Conservation (phyloP, 2,797 vertebrate genomes). For the Anolis apletophallus region DNA sequence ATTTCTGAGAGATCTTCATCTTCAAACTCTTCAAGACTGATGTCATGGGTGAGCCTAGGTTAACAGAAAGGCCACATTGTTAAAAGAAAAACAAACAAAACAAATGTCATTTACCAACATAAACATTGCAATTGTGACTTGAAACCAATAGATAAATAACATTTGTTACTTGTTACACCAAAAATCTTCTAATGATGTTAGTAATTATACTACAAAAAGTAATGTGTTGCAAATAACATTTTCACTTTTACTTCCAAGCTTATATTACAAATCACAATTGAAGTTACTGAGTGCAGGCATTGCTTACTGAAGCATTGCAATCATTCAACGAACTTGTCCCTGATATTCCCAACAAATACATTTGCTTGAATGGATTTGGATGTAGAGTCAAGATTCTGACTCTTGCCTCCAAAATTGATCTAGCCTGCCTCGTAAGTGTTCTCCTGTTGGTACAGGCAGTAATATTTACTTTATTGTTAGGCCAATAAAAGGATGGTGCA, state of each 20-base stretch:
- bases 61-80: constrained; percentile 42
- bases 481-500: background rate
- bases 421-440: background rate
- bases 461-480: background rate
- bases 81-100: constrained; percentile 30
- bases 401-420: background rate
- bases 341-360: background rate
- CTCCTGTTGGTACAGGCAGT: background rate
- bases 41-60: constrained; percentile 95
- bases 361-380: background rate
- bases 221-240: no score
- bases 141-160: fast-evolving
- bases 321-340: no score
- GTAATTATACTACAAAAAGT: no score
- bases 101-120: background rate
- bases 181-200: no score
- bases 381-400: background rate
- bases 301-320: background rate
- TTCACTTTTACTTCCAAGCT: no score
- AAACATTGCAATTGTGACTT: background rate
- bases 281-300: no score
- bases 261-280: background rate
- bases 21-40: constrained; percentile 97
- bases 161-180: background rate
- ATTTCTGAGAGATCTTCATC: constrained; percentile 99